Evolutionary conservation across 1,140 invertebrate species (phyloP), one percentile per base, ranked within the genome.

Genomic region (Sarcophaga peregrina): DNA sequence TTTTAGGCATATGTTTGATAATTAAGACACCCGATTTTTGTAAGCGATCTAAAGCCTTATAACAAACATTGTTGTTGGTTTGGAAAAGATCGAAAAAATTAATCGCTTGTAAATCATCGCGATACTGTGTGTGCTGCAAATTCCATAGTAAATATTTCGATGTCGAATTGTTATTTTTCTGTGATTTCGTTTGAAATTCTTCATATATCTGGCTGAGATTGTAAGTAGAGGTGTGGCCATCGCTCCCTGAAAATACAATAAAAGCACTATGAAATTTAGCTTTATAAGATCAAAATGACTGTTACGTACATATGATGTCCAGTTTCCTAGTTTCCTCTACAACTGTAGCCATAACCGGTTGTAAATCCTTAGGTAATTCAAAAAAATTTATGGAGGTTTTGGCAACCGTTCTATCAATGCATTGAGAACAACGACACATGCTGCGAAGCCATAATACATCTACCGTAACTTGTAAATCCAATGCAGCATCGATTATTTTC

Each of bases 211-310:
- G 3, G 10, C 20, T 52, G 0, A 78, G 47, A 11, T 78, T 50
- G 20, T 78, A 50, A 11, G 75, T 52, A 25, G 75, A 78, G 47
- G 75, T 78, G n/a, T 78, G 75, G 25, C 75, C 75, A 52, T 78
- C 75, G 10, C 48, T 50, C 75, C 75, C 75, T 78, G n/a, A 0
- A 78, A 52, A 50, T 9, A 20, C 20, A 50, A 72, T 25, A 17
- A 15, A 11, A 15, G 15, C 9, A 15, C 4, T 17, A 62, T 15
- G 15, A 54, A 3, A 11, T 54, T 54, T 15, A 54, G 15, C 9
- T 11, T 2, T 54, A 10, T 15, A 11, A 54, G 15, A 2, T 54
- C 10, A 15, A 54, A 11, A 54, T 54, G 9, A 54, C 9, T 54
- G 10, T 8, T 20, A 78, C 80, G 62, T 81, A 81, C 52, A 68